Percentiles rank a stretch among this genome's conserved stretches.
Conservation (phyloP, 2,797 vertebrate species). For the Periophthalmus magnuspinnatus region DNA sequence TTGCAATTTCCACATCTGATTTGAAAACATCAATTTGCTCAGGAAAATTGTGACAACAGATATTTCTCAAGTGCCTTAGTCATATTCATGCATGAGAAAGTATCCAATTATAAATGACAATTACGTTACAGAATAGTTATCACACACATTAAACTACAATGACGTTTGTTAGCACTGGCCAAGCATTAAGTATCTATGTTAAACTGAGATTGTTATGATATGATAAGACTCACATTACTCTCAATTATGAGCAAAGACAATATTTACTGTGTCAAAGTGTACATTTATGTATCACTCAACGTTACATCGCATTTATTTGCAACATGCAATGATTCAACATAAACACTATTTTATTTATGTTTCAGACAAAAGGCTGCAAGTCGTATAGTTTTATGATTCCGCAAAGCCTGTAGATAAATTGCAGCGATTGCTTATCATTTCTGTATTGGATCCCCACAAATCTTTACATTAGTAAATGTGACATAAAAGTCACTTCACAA, state of each 20-base stretch:
- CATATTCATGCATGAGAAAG: conserved; percentile 7
- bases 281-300: not conserved
- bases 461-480: too few species aligned
- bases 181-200: not conserved
- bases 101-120: conserved; percentile 12
- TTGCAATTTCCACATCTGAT: conserved; percentile 10
- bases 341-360: not conserved
- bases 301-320: not conserved
- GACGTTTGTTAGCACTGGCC: not conserved
- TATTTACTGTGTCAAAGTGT: not conserved
- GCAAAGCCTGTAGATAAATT: not conserved
- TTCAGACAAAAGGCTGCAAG: too few species aligned
- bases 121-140: not conserved
- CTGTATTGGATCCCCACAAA: too few species aligned
- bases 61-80: not conserved
- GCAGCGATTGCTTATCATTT: not conserved
- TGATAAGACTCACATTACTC: not conserved
- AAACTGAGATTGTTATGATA: conserved; percentile 5
- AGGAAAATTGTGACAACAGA: conserved; percentile 2
- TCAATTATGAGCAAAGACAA: not conserved
- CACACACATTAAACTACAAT: conserved; percentile 4
- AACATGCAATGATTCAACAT: conserved; percentile 9
- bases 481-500: not conserved
- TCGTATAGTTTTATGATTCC: not conserved
- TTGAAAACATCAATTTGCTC: conserved; percentile 4